phyloP scores from a whole-genome alignment of 2,888 invertebrate genomes.

The Lutraria lutraria region DNA sequence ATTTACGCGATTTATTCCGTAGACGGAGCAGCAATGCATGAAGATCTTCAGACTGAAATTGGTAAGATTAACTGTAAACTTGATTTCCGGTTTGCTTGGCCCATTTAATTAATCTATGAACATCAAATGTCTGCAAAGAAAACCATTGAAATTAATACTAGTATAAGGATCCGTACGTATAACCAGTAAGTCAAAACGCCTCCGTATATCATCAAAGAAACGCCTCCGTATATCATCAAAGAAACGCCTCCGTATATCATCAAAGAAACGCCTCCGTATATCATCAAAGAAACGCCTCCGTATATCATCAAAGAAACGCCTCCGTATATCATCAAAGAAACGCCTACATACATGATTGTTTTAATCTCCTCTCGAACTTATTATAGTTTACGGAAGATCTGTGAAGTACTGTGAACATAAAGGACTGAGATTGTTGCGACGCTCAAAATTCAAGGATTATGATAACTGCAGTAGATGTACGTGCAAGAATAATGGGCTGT shows the following conservation, averaged over 20 bases:
- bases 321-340: background rate
- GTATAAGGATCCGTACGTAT: background rate
- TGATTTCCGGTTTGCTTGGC: background rate
- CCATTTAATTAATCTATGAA: no score
- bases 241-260: no score
- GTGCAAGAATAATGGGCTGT: background rate
- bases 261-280: no score
- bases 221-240: no score
- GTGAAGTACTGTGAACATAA: conserved; percentile 30
- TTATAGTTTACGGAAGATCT: conserved; percentile 21
- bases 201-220: no score
- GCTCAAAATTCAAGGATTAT: background rate
- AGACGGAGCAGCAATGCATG: background rate
- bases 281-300: no score
- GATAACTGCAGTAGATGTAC: conserved; percentile 12
- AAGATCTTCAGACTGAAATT: background rate
- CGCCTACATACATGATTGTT: background rate
- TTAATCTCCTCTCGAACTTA: background rate
- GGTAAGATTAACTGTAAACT: background rate
- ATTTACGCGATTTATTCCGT: background rate
- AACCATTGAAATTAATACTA: no score
- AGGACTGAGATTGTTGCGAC: conserved; percentile 9
- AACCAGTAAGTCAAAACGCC: background rate
- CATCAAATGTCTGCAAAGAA: no score
- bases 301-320: no score